phyloP scores from a whole-genome alignment of 2,113 vertebrate species.

The Psammodynastes pulverulentus region DNA sequence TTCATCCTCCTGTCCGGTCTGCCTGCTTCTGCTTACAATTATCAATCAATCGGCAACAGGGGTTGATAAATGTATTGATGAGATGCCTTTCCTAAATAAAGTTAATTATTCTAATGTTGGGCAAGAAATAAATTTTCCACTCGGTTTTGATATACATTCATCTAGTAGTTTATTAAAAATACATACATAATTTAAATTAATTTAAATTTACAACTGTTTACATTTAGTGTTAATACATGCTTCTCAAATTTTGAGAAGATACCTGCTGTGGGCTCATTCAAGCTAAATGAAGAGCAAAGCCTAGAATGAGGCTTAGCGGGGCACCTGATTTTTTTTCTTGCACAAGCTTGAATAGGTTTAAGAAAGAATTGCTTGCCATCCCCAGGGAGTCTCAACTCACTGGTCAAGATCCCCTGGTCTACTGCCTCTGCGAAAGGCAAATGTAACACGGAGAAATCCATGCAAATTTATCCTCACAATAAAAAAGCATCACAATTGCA shows the following conservation, averaged over 20 bases:
- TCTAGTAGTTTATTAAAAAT: neutral
- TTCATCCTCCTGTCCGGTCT: no score
- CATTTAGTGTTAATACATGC: neutral
- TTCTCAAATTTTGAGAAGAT: neutral
- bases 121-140: neutral
- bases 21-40: no score
- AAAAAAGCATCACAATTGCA: neutral
- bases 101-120: neutral
- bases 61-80: neutral
- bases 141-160: neutral
- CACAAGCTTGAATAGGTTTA: neutral
- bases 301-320: neutral
- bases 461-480: neutral
- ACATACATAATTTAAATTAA: neutral
- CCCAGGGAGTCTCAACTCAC: neutral
- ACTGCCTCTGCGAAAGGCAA: neutral
- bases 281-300: neutral
- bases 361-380: neutral
- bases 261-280: neutral
- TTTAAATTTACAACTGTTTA: neutral
- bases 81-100: neutral
- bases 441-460: neutral
- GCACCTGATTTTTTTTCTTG: neutral
- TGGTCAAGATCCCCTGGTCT: neutral
- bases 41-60: no score